Base-by-base conservation (phyloP, 2,888 invertebrate species). In the Dexiosoma caninum region DNA sequence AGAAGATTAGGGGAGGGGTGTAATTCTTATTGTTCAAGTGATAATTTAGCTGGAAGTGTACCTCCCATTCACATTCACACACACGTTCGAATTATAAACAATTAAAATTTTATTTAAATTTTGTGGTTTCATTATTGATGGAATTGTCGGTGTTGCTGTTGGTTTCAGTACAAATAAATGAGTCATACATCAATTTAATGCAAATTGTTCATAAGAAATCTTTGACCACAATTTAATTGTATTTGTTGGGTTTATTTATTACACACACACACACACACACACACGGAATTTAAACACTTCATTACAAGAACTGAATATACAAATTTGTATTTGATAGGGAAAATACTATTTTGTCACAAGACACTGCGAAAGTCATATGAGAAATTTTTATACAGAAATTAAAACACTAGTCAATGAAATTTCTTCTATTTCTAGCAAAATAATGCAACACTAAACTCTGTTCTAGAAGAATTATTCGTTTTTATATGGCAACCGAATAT, bases 181-280 rank as follows among this genome's bases (percentile, higher is more conserved):
- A 75, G 42, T 75, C 75, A 75, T 67, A n/a, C 32, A 27, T 27
- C 23, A 6, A 37, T 49, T 51, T 60, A 30, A 27, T 44, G 12
- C 42, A 75, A 75, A 67, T 75, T 67, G 32, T 51, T 67, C 32
- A 32, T n/a, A 67, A 59, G 66, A 53, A 44, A 75, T 75, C 30
- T 59, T 53, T 75, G 67, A 75, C 75, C 75, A 75, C 75, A 75
- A 60, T 67, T 67, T 75, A 67, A 67, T 67, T 67, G 32, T 23
- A 42, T 27, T 64, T 35, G n/a, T 64, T 44, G 3, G 3, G 23
- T 35, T 59, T 75, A 67, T 67, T 66, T 51, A 67, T 51, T 49
- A 67, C 59, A 75, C 10, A n/a, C n/a, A n/a, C n/a, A n/a, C n/a
- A n/a, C n/a, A n/a, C n/a, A 27, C 6, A 27, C 3, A 6, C 27